Base-by-base conservation (phyloP, 2,113 vertebrate genomes). In the Pteruthius melanotis region DNA sequence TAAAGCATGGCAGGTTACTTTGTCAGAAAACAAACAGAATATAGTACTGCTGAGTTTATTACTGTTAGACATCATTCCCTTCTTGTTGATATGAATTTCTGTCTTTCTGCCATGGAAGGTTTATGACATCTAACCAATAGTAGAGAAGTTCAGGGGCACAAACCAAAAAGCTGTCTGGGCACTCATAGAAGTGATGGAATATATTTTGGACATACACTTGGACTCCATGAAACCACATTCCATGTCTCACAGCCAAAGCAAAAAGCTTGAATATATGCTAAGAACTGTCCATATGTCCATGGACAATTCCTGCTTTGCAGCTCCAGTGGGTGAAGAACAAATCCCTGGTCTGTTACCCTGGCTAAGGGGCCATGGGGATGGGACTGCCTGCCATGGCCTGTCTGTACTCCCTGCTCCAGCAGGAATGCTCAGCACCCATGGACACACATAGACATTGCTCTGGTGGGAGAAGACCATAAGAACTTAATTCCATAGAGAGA, bases 391-490 rank as follows among this genome's bases (percentile, higher is more conserved):
- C 56, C 61, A 8, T 2, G 31, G 31, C 13, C 69, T 56, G 24
- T 15, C 63, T 27, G n/a, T 5, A 7, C 11, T 18, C 53, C 66
- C 61, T 59, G 52, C 28, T 37, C 59, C 30, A 26, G 54, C 64
- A 72, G 63, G 16, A 70, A 15, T 19, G 39, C 4, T 4, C 80
- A 40, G 27, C 5, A 8, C 52, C 26, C 30, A 7, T 0, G 13
- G 53, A 37, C 42, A 30, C 52, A 53, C 39, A 33, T 2, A 87
- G 52, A 42, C 49, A 24, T 1, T 20, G 26, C 65, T 71, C 61
- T 47, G 69, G 3, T 0, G 0, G 64, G 69, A 11, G 42, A 75
- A 59, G n/a, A 50, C 18, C 24, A 2, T 11, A 33, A 70, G 20
- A 65, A 40, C 13, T 14, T 2, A 27, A 17, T n/a, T 40, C 40